Evolutionary conservation across 2,888 invertebrate genomes (phyloP).

Genomic region (Chloroclystis v-ata): DNA sequence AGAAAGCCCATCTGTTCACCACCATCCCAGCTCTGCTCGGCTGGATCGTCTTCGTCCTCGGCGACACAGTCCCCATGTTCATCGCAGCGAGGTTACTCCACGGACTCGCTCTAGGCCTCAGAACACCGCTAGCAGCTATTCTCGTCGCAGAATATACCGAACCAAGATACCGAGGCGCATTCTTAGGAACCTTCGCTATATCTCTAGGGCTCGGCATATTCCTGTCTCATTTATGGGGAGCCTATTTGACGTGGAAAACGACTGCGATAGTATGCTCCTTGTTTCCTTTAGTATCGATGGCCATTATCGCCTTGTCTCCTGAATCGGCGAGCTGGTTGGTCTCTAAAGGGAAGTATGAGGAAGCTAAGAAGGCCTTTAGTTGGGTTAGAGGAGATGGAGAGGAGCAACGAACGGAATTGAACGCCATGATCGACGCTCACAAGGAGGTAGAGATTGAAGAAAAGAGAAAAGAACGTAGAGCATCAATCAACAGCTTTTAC

Average conservation of each 20-base stretch:
- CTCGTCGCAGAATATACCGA: conserved; percentile 79
- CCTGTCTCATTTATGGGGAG: conserved; percentile 80
- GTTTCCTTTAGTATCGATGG: conserved; percentile 71
- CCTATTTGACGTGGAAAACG: conserved; percentile 78
- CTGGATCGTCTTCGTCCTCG: conserved; percentile 64
- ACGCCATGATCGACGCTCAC: conserved; percentile 62
- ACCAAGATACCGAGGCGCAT: conserved; percentile 80
- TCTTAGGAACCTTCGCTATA: conserved; percentile 80
- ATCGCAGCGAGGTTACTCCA: conserved; percentile 62
- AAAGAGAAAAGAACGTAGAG: conserved; percentile 36
- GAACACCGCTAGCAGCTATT: conserved; percentile 74
- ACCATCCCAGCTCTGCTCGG: conserved; percentile 72
- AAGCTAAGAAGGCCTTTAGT: conserved; percentile 78
- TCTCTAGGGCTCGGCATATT: conserved; percentile 81
- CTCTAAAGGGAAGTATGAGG: conserved; percentile 74
- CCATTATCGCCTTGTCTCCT: conserved; percentile 69
- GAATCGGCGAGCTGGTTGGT: conserved; percentile 84
- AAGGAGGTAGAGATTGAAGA: conserved; percentile 49
- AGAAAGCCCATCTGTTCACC: conserved; percentile 72
- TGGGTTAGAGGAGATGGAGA: conserved; percentile 78
- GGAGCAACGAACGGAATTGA: conserved; percentile 63
- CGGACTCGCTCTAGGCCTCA: conserved; percentile 74
- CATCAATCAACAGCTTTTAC: conserved; percentile 40
- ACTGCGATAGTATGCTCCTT: conserved; percentile 75
- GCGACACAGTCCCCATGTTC: conserved; percentile 63